Evolutionary conservation across 1,140 invertebrate genomes (phyloP), one percentile per base, ranked within the genome.

Genomic region (Pissodes strobi): DNA sequence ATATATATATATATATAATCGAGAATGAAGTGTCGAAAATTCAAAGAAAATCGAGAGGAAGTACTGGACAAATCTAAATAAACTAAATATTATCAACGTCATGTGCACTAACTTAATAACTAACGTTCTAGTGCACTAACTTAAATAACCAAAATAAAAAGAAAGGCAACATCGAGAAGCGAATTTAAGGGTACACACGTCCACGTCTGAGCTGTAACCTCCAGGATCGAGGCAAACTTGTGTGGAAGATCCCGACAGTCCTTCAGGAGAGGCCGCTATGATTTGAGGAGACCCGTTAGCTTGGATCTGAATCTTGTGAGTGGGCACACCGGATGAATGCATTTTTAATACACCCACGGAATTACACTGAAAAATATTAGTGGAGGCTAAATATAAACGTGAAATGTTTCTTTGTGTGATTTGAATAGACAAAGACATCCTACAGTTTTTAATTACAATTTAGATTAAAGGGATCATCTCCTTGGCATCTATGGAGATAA

Each of bases 191-290:
- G 76, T 81, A 81, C 83, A 79, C 85, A 87, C 86, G 83, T 87
- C 86, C 71, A 87, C 86, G 74, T 87, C 86, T 66, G 77, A 77
- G 71, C 71, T 79, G 78, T 79, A 72, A 82, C 82, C 72, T 83
- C 82, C 64, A 82, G 85, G 84, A 75, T 87, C 86, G 75, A 87
- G 84, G 85, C 88, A 89, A 82, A 91, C 88, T 81, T 88, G 86
- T 74, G 86, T 85, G 77, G 83, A 82, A 74, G 82, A 82, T 77
- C 82, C 82, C 74, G 83, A 82, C 73, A 83, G 67, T 80, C 82
- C 80, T 74, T 80, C 81, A 74, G 84, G 83, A 74, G 83, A 82
- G 75, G 85, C 83, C 65, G 81, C 78, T 51, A 82, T 80, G 65
- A 81, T 82, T 73, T 83, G 82, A 23, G 79, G 78, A 8, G 76